Percentiles rank a stretch among this genome's conserved stretches.
Conservation (phyloP, 2,888 invertebrate genomes). For the Acanthoscelides obtectus region DNA sequence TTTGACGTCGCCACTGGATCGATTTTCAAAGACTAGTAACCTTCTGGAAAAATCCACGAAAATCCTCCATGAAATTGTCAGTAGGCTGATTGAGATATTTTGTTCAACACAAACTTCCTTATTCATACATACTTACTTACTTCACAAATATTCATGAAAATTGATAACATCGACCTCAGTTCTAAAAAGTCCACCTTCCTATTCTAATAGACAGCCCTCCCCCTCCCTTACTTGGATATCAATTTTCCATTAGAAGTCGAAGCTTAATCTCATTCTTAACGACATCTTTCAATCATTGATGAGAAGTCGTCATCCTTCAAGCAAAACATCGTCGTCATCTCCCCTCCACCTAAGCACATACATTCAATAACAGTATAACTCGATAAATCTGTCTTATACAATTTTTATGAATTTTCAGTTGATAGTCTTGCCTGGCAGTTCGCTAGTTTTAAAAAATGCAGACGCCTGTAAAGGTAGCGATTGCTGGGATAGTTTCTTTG, state of each 20-base stretch:
- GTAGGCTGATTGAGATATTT: too few species aligned
- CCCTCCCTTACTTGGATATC: too few species aligned
- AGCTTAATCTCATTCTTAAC: conserved; percentile 8
- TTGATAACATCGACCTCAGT: too few species aligned
- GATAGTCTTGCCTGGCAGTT: background rate
- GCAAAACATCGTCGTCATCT: conserved; percentile 2
- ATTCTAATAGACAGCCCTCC: too few species aligned
- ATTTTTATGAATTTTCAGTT: conserved; percentile 3
- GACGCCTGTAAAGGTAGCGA: conserved; percentile 50
- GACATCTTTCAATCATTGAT: conserved; percentile 14
- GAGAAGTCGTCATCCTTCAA: conserved; percentile 11
- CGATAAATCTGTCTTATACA: conserved; percentile 9
- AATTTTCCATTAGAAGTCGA: background rate
- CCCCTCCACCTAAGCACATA: conserved; percentile 6
- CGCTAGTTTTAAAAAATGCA: conserved; percentile 31
- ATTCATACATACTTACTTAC: too few species aligned
- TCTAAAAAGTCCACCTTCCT: too few species aligned
- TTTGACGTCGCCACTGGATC: too few species aligned
- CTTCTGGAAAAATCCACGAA: too few species aligned
- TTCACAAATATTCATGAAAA: too few species aligned
- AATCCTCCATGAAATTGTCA: too few species aligned
- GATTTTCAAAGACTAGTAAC: too few species aligned
- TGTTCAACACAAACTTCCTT: too few species aligned
- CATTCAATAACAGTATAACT: conserved; percentile 9
- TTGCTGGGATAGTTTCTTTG: conserved; percentile 52